These are phyloP conservation scores for Meiosimyza platycephala DNA, from an alignment of 2,888 invertebrate genomes.

Conservation along the genomic window DNA sequence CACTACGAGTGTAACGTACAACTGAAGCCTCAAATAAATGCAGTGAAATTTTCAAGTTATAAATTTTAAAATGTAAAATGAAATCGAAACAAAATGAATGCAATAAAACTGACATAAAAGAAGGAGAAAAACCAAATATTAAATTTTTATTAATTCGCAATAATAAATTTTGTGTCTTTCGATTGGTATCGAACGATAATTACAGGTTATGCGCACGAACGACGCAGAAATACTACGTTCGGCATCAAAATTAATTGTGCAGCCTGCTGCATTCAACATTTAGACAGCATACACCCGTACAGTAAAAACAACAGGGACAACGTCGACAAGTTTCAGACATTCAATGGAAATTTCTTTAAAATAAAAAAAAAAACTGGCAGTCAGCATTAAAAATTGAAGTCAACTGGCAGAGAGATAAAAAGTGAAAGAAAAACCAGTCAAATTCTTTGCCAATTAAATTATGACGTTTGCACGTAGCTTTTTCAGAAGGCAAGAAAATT, in stretches of 20 bases:
- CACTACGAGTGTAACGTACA: too few species aligned
- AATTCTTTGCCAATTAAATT: constrained; percentile 18
- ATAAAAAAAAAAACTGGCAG: background rate
- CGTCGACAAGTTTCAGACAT: background rate
- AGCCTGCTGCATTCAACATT: constrained; percentile 16
- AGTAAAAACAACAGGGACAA: constrained; percentile 7
- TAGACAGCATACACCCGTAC: background rate
- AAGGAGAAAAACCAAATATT: constrained; percentile 34
- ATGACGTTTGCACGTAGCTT: constrained; percentile 20
- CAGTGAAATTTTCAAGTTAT: background rate
- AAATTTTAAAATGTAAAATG: background rate
- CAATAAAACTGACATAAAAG: constrained; percentile 21
- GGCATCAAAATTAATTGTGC: constrained; percentile 33
- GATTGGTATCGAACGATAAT: constrained; percentile 68
- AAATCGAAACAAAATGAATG: background rate
- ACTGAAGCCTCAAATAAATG: background rate
- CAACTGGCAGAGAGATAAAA: background rate
- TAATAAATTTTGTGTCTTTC: constrained; percentile 68
- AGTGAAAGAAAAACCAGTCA: constrained; percentile 2
- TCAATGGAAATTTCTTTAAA: background rate
- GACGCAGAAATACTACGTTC: constrained; percentile 29
- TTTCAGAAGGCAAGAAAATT: too few species aligned
- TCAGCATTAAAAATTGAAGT: constrained; percentile 8
- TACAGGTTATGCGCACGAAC: constrained; percentile 59
- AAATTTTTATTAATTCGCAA: constrained; percentile 65